phyloP scores from a whole-genome alignment of 2,113 vertebrate species.

The Uropsilus gracilis region DNA sequence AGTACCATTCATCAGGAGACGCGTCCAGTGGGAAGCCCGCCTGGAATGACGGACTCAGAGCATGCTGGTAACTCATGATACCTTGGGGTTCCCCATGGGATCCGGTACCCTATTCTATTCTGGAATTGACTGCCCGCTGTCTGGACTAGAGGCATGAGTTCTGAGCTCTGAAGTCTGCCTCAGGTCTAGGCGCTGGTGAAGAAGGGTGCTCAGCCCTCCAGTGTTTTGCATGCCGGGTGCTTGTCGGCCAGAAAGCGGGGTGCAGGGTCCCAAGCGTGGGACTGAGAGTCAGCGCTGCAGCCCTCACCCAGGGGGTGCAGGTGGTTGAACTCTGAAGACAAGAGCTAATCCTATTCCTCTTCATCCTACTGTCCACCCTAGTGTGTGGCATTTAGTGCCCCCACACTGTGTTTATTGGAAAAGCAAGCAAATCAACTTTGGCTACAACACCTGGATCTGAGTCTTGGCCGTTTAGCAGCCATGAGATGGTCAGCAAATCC shows the following conservation, averaged over 20 bases:
- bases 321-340: background rate
- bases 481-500: background rate
- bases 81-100: background rate
- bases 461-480: background rate
- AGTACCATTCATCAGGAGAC: background rate
- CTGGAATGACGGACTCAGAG: background rate
- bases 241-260: background rate
- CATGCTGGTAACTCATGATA: background rate
- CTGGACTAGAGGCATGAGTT: too few relatives aligned
- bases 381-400: background rate
- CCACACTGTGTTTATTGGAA: background rate
- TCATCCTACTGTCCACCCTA: background rate
- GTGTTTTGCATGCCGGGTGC: accelerated
- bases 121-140: background rate
- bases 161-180: background rate
- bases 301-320: background rate
- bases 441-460: background rate
- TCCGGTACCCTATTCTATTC: background rate
- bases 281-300: background rate
- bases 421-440: background rate
- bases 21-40: background rate
- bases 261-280: too few relatives aligned
- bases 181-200: background rate
- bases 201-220: background rate
- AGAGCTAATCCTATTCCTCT: background rate